Conservation (phyloP, 2,888 invertebrate species). For the Lepidocyrtinus sp. region DNA sequence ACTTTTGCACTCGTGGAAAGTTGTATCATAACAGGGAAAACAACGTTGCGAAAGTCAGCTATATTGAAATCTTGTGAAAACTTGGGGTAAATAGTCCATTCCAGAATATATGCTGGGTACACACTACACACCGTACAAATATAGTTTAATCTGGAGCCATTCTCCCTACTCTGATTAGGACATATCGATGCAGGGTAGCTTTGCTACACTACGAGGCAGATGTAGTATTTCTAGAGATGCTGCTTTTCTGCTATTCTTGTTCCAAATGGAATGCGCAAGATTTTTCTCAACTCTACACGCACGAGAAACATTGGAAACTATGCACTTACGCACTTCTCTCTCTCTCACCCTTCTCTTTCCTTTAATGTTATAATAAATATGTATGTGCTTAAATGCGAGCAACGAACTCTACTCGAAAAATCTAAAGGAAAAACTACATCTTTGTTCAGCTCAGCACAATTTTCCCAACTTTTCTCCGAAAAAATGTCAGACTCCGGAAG, state of each 20-base stretch:
- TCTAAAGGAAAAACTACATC: neutral
- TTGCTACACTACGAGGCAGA: neutral
- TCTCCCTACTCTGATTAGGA: neutral
- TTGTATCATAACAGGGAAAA: neutral
- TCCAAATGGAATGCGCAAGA: slow-evolving; percentile 52
- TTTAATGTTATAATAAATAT: neutral
- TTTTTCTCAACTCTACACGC: slow-evolving; percentile 41
- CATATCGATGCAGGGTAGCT: neutral
- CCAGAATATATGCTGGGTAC: neutral
- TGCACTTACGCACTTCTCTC: slow-evolving; percentile 48
- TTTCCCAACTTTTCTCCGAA: neutral
- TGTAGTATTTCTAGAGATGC: slow-evolving; percentile 9
- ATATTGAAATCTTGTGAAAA: neutral
- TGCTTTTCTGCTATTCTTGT: slow-evolving; percentile 19
- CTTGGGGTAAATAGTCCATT: neutral
- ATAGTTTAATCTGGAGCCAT: neutral
- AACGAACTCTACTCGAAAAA: neutral
- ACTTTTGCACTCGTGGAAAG: slow-evolving; percentile 22
- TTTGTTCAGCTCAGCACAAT: neutral
- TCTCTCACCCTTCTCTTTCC: neutral
- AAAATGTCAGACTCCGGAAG: neutral
- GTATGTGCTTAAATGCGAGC: neutral
- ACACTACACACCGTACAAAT: neutral
- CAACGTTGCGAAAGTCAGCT: neutral
- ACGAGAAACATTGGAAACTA: slow-evolving; percentile 17